A percentile compares a stretch with the other conserved stretches of the same genome.
Conservation (phyloP, 2,797 vertebrate genomes). For the Macroramphosus scolopax region DNA sequence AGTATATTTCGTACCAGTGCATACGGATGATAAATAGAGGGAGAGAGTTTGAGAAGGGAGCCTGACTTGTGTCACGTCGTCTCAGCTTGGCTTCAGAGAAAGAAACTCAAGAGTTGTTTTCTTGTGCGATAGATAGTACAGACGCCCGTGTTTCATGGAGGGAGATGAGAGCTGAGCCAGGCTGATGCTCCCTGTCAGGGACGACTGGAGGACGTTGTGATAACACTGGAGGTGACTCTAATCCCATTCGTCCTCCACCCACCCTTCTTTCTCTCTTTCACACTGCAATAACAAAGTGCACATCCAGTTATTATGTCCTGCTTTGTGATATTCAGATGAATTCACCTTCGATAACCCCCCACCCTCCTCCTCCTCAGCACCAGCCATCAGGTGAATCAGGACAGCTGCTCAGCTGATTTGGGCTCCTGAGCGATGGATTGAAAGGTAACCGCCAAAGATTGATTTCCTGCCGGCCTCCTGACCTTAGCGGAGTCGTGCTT, state of each 20-base stretch:
- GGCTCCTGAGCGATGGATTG: conserved; percentile 66
- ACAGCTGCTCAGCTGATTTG: not conserved
- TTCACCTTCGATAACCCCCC: not conserved
- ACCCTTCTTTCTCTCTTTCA: conserved; percentile 9
- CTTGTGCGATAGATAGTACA: conserved; percentile 57
- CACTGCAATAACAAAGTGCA: too few relatives aligned
- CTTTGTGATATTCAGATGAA: too few relatives aligned
- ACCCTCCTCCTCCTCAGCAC: too few relatives aligned
- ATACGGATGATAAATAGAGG: conserved; percentile 13
- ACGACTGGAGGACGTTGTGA: conserved; percentile 33
- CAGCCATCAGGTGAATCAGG: not conserved
- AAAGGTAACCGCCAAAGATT: conserved; percentile 76
- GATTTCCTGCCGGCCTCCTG: conserved; percentile 39
- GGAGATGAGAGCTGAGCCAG: conserved; percentile 67
- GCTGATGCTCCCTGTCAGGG: conserved; percentile 63
- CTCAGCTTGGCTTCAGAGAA: conserved; percentile 45
- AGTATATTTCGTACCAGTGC: conserved; percentile 3
- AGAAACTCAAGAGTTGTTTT: conserved; percentile 6
- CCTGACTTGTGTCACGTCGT: conserved; percentile 74
- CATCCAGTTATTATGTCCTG: too few relatives aligned
- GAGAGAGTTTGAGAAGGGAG: conserved; percentile 67
- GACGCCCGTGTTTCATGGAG: conserved; percentile 66
- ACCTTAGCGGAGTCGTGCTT: conserved; percentile 38
- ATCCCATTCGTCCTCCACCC: conserved; percentile 32
- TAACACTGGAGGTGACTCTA: conserved; percentile 59